Percentiles rank a stretch among this genome's conserved stretches.
Evolutionary conservation across 2,113 vertebrate genomes (phyloP).

Genomic region (Eira barbara): DNA sequence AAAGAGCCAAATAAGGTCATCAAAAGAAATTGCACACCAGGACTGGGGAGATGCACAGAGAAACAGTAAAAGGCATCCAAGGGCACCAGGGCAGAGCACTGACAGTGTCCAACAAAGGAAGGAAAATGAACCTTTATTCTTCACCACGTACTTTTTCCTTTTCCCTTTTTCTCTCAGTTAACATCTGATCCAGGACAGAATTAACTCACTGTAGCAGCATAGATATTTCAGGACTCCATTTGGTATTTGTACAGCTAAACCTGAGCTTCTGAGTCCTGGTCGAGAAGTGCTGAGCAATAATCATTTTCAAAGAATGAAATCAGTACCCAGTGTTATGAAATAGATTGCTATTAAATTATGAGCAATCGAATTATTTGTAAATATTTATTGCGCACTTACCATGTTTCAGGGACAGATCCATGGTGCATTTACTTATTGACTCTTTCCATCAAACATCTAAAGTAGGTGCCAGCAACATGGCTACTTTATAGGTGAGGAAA

Average conservation of each 20-base stretch:
- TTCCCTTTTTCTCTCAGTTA: conserved; percentile 86
- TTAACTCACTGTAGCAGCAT: conserved; percentile 92
- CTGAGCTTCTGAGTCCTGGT: background rate
- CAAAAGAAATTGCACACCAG: background rate
- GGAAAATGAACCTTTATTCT: background rate
- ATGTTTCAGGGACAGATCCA: background rate
- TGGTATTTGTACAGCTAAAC: background rate
- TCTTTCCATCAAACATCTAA: background rate
- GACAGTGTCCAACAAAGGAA: background rate
- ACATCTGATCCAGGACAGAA: conserved; percentile 92
- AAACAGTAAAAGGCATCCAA: background rate
- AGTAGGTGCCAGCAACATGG: background rate
- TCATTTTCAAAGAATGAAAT: background rate
- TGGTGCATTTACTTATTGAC: background rate
- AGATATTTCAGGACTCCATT: background rate
- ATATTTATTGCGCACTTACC: background rate
- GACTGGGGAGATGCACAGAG: background rate
- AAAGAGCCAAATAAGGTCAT: background rate
- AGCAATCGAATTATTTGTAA: background rate
- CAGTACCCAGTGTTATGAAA: background rate
- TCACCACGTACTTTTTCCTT: background rate
- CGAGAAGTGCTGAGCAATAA: background rate
- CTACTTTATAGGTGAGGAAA: background rate
- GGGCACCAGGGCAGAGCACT: background rate
- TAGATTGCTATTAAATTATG: no score